Conservation (phyloP, 2,888 invertebrate genomes). For the Sesamia inferens region DNA sequence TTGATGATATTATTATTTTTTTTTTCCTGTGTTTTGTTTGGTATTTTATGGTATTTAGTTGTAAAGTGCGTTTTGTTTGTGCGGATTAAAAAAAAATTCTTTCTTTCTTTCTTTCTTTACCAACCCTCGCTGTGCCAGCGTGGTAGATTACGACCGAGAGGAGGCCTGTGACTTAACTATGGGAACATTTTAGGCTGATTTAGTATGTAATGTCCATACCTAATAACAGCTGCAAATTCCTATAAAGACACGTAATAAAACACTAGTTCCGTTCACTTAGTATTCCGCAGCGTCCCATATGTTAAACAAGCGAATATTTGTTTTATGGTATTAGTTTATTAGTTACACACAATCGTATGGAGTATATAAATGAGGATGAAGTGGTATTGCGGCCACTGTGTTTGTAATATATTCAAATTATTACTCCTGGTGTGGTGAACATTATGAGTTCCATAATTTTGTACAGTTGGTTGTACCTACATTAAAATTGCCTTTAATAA, state of each 20-base stretch:
- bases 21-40: too few relatives aligned
- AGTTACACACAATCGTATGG: slow-evolving; percentile 10
- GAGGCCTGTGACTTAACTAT: too few relatives aligned
- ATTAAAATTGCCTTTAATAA: background rate
- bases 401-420: slow-evolving; percentile 42
- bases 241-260: slow-evolving; percentile 40
- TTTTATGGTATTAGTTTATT: slow-evolving; percentile 64
- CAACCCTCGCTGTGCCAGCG: too few relatives aligned
- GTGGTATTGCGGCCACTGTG: slow-evolving; percentile 13
- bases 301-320: slow-evolving; percentile 61
- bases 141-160: too few relatives aligned
- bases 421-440: background rate
- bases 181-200: too few relatives aligned
- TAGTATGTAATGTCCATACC: background rate
- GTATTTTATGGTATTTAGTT: too few relatives aligned
- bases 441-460: slow-evolving; percentile 16
- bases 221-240: background rate
- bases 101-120: too few relatives aligned
- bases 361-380: slow-evolving; percentile 35
- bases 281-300: slow-evolving; percentile 41
- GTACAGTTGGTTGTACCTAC: background rate
- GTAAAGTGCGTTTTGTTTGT: too few relatives aligned
- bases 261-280: slow-evolving; percentile 21
- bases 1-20: too few relatives aligned
- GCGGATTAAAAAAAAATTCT: too few relatives aligned